Percentiles rank a stretch among this genome's conserved stretches.
Conservation (phyloP, 1,140 invertebrate species). For the Bombus superbus region DNA sequence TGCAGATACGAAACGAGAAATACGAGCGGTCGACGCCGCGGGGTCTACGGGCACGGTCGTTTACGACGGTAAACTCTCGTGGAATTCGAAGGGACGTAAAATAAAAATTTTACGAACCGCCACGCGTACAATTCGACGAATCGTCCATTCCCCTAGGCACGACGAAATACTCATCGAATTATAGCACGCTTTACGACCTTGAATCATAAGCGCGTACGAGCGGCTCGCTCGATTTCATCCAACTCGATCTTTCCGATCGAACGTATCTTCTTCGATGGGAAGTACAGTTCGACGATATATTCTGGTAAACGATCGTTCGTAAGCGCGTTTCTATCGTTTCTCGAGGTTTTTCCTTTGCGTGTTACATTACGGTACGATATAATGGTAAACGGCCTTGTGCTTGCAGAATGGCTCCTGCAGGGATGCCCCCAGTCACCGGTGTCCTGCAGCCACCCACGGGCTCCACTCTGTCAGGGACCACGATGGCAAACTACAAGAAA, state of each 20-base stretch:
- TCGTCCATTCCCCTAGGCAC: not conserved
- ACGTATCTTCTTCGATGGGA: rapidly evolving
- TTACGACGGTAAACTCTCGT: not conserved
- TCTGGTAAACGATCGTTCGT: not conserved
- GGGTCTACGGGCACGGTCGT: not conserved
- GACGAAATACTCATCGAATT: not conserved
- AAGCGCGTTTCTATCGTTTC: not conserved
- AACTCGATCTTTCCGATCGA: not conserved
- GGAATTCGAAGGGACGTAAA: not conserved
- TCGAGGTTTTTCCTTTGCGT: not conserved
- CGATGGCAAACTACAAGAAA: slow-evolving; percentile 69
- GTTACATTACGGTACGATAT: too few species aligned
- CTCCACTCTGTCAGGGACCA: slow-evolving; percentile 31
- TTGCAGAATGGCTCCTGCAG: slow-evolving; percentile 71
- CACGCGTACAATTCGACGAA: not conserved
- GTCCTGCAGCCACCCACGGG: slow-evolving; percentile 40
- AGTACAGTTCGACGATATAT: too few species aligned
- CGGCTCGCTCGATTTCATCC: not conserved
- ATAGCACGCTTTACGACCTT: not conserved
- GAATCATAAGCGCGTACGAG: too few species aligned
- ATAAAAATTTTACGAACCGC: not conserved
- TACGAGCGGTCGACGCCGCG: not conserved
- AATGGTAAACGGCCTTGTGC: slow-evolving; percentile 11
- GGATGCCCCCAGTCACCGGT: slow-evolving; percentile 49
- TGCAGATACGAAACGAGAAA: not conserved